Evolutionary conservation across 64 coral and sea anemone species (phyloP), one percentile per base, ranked within the genome.

Genomic region (Stylophora pistillata): DNA sequence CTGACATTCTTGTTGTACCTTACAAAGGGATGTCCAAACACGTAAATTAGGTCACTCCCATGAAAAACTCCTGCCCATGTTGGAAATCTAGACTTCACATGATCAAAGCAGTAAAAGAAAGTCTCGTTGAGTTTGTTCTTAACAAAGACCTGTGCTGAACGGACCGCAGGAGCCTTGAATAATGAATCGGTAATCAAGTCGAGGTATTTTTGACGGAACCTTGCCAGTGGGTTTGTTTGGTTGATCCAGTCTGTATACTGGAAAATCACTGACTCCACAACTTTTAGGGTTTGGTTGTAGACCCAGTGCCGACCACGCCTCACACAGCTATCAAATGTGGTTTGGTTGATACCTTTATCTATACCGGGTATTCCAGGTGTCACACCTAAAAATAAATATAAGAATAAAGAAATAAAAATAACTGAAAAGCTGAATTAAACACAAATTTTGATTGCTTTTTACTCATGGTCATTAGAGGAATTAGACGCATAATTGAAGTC

Each of bases 211-310:
- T 80, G 78, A 37, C 89, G 47, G 5, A 87, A 47, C 37, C 37
- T 1, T 5, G 74, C 69, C n/a, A 66, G 72, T n/a, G 76, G 79
- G 28, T 93, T 76, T n/a, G 89, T 77, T 27, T 58, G n/a, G 56
- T 96, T 96, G 31, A 56, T 55, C 94, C 94, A 96, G 60, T 96
- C 91, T n/a, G 90, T 86, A 53, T 96, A 96, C 28, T 93, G 60
- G 52, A 93, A 89, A n/a, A 89, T 87, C 16, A 96, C 68, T 5
- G 86, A 61, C 55, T 89, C 71, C 21, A 69, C n/a, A 27, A 96
- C 79, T 47, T 85, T 89, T 13, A 89, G 55, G 56, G 92, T 88
- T 86, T 96, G 94, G 55, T 87, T 77, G 30, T 74, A 57, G 4
- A 54, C 70, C 94, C 94, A 96, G 30, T 31, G 41, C 26, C 26